Conservation (phyloP, 2,888 invertebrate species). For the Melolontha melolontha region DNA sequence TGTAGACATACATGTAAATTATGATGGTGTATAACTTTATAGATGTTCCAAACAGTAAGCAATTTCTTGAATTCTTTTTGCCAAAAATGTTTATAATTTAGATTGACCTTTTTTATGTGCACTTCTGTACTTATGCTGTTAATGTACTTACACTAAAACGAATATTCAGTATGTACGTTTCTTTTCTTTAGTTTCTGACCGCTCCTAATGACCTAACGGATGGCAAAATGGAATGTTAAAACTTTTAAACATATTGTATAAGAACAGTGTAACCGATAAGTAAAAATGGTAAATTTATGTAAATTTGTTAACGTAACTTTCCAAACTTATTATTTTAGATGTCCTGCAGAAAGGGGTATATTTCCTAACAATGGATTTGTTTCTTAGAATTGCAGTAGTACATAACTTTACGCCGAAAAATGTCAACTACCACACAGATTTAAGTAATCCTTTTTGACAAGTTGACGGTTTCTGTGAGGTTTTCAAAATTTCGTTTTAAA, state of each 20-base stretch:
- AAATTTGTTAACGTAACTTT: slow-evolving; percentile 22
- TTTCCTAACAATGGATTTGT: slow-evolving; percentile 2
- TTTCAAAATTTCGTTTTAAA: slow-evolving; percentile 18
- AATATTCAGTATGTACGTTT: no score
- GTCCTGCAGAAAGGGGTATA: slow-evolving; percentile 6
- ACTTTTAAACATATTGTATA: slow-evolving; percentile 11
- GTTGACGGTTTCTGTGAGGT: slow-evolving; percentile 10
- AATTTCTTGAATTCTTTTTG: no score
- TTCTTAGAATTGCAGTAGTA: slow-evolving; percentile 12
- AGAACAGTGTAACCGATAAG: slow-evolving; percentile 17
- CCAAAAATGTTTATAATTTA: no score
- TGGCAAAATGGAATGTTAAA: background rate
- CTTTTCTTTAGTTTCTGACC: no score
- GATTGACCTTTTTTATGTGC: no score
- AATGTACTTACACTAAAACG: no score
- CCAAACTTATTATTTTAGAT: slow-evolving; percentile 17
- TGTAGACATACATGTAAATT: no score
- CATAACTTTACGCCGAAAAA: slow-evolving; percentile 9
- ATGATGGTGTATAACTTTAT: no score
- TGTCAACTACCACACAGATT: slow-evolving; percentile 19
- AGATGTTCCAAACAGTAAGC: no score
- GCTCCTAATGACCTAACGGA: background rate
- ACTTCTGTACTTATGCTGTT: no score
- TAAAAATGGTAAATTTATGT: slow-evolving; percentile 22
- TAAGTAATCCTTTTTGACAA: slow-evolving; percentile 31